These are phyloP conservation scores for Prosopocoilus inquinatus DNA, from an alignment of 2,888 invertebrate species.

Conservation along the genomic window DNA sequence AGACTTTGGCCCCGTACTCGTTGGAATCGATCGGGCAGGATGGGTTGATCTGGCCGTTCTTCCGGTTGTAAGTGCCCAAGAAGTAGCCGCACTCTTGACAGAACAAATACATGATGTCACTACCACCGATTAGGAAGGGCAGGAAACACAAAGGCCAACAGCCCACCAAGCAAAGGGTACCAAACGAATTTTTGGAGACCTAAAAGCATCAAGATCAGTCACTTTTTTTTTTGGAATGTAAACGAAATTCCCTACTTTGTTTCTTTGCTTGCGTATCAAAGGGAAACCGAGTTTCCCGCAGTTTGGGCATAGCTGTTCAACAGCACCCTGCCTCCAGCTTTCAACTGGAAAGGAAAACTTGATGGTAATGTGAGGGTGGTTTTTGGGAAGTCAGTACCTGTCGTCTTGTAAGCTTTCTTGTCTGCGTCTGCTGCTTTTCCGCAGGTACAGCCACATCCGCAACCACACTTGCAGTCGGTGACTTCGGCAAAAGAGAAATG, in stretches of 20 bases:
- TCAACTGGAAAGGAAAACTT: slow-evolving; percentile 31
- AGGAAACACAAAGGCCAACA: slow-evolving; percentile 50
- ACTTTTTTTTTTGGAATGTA: neutral
- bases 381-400: slow-evolving; percentile 24
- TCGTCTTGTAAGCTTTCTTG: slow-evolving; percentile 33
- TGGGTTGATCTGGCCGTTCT: slow-evolving; percentile 24
- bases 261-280: slow-evolving; percentile 43
- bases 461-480: slow-evolving; percentile 14
- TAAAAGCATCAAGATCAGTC: slow-evolving; percentile 24
- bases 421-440: slow-evolving; percentile 9
- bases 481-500: slow-evolving; percentile 33
- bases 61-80: slow-evolving; percentile 48
- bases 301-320: slow-evolving; percentile 35
- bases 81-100: slow-evolving; percentile 52
- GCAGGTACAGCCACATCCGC: slow-evolving; percentile 22
- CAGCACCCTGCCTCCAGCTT: slow-evolving; percentile 42
- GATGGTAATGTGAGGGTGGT: neutral
- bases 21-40: slow-evolving; percentile 19
- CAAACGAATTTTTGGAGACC: slow-evolving; percentile 41
- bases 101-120: slow-evolving; percentile 43
- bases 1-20: slow-evolving; percentile 19
- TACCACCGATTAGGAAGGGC: slow-evolving; percentile 43
- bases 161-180: slow-evolving; percentile 41
- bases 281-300: slow-evolving; percentile 40
- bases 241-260: slow-evolving; percentile 34